phyloP scores from a whole-genome alignment of 2,797 vertebrate genomes.

The Spinus olivaceus region DNA sequence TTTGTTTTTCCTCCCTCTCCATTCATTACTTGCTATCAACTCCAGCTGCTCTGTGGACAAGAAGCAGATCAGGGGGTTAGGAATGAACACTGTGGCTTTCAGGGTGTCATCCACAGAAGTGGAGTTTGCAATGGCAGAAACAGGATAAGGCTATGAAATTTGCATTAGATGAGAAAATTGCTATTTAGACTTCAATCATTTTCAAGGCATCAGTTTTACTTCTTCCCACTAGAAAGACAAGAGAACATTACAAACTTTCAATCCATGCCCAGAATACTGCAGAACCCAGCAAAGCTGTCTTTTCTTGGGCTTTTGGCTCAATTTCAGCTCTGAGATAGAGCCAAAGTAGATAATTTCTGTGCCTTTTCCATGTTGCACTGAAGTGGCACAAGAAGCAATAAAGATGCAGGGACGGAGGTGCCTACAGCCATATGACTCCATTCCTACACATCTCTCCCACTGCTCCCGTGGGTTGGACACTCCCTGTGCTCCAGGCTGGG shows the following conservation, averaged over 20 bases:
- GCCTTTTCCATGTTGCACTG: not conserved
- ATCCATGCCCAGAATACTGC: not conserved
- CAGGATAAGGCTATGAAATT: not conserved
- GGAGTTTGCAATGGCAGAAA: not conserved
- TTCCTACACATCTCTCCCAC: not conserved
- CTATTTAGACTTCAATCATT: not conserved
- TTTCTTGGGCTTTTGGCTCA: not conserved
- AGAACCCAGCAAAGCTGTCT: not conserved
- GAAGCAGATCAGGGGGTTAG: not conserved
- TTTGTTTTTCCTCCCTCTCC: accelerated
- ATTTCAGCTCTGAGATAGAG: not conserved
- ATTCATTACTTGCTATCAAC: not conserved
- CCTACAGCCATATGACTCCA: not conserved
- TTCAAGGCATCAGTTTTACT: not conserved
- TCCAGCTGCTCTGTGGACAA: not conserved
- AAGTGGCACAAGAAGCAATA: not conserved
- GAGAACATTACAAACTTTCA: not conserved
- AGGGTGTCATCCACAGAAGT: not conserved
- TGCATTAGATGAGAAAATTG: not conserved
- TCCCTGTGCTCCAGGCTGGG: not conserved
- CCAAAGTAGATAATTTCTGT: not conserved
- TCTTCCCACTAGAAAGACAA: not conserved
- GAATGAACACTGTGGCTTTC: not conserved
- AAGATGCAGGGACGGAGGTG: not conserved
- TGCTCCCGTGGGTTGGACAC: not conserved